These are phyloP conservation scores for Octomys mimax DNA, from an alignment of 2,797 vertebrate species.

Conservation along the genomic window DNA sequence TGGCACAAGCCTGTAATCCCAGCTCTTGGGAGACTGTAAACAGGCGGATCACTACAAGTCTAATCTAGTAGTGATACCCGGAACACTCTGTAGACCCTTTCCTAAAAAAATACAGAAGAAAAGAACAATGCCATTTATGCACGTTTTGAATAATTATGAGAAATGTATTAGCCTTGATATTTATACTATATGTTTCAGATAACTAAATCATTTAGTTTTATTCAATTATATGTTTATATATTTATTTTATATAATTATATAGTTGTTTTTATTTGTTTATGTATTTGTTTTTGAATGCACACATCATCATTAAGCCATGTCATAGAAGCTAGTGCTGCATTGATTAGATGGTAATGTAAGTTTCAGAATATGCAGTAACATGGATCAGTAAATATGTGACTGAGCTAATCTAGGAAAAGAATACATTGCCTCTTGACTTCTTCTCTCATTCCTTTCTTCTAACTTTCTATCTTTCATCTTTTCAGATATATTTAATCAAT, in stretches of 20 bases:
- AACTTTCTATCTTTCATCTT: not conserved
- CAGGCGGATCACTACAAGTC: no score
- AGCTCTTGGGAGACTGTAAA: no score
- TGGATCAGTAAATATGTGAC: not conserved
- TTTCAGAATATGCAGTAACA: not conserved
- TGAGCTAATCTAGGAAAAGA: constrained; percentile 4
- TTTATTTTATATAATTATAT: not conserved
- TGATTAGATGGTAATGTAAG: not conserved
- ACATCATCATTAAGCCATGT: not conserved
- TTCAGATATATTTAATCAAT: not conserved
- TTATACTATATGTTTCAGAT: not conserved
- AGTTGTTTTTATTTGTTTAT: not conserved
- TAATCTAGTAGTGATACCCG: no score
- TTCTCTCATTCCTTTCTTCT: not conserved
- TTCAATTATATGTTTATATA: not conserved
- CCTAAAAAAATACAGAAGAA: no score
- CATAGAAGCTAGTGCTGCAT: accelerated
- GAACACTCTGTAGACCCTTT: no score
- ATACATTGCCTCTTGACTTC: not conserved
- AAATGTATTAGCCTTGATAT: not conserved
- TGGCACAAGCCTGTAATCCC: no score
- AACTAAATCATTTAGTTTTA: not conserved
- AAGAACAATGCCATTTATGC: not conserved
- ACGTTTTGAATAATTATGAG: not conserved
- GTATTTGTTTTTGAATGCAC: not conserved